Percentiles rank a stretch among this genome's conserved stretches.
Conservation (phyloP, 2,888 invertebrate genomes). For the Ferdinandea cuprea region DNA sequence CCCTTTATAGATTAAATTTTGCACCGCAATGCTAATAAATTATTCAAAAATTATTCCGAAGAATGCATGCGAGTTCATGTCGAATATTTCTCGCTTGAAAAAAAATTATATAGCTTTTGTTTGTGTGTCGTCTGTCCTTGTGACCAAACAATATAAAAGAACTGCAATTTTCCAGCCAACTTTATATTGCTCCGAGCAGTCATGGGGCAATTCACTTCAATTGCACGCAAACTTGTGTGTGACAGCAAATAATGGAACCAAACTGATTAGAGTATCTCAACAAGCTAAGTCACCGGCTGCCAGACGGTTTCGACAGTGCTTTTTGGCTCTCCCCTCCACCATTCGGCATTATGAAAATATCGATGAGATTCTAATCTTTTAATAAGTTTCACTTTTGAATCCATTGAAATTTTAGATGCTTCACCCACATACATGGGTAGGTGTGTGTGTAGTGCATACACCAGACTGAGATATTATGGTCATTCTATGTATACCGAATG, state of each 20-base stretch:
- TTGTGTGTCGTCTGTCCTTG: constrained; percentile 16
- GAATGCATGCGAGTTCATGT: background rate
- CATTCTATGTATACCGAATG: too few relatives aligned
- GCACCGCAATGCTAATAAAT: constrained; percentile 33
- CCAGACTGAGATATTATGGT: too few relatives aligned
- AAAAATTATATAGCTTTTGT: background rate
- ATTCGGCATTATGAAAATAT: constrained; percentile 74
- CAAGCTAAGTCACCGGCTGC: background rate
- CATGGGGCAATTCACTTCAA: constrained; percentile 43
- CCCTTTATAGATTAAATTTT: constrained; percentile 59
- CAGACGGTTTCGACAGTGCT: background rate
- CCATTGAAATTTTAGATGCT: constrained; percentile 39
- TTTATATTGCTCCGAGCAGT: constrained; percentile 7
- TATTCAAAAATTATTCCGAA: constrained; percentile 31
- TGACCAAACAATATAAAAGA: background rate
- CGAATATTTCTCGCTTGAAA: background rate
- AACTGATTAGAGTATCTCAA: constrained; percentile 14
- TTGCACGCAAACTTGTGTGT: constrained; percentile 61
- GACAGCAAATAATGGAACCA: constrained; percentile 51
- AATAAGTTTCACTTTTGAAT: constrained; percentile 80
- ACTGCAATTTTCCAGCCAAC: constrained; percentile 9
- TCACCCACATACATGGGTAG: constrained; percentile 1
- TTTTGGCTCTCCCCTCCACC: background rate
- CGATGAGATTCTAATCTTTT: constrained; percentile 81
- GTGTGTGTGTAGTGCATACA: constrained; percentile 4